Evolutionary conservation across 2,888 invertebrate genomes (phyloP).

Genomic region (Trileptium ribeirensis): DNA sequence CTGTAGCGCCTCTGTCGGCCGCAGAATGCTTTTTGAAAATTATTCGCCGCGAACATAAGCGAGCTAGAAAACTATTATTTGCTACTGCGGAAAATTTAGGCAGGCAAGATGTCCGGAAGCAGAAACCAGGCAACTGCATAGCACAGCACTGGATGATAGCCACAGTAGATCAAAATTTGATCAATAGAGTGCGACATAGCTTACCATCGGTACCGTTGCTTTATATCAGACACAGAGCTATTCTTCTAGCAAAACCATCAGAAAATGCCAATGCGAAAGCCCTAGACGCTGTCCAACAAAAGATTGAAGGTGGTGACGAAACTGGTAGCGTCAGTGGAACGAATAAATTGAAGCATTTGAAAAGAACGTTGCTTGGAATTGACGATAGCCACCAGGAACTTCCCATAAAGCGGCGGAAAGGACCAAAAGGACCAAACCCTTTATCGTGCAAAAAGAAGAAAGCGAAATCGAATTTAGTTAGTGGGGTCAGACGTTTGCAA

Average conservation of each 20-base stretch:
- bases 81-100: background rate
- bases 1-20: background rate
- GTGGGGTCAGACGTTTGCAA: too few species aligned
- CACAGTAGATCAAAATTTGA: background rate
- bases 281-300: background rate
- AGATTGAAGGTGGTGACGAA: conserved; percentile 6
- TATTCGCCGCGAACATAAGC: too few species aligned
- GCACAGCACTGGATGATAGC: background rate
- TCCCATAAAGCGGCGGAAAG: conserved; percentile 26
- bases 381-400: conserved; percentile 18
- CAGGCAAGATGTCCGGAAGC: too few species aligned
- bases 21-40: background rate
- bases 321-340: background rate
- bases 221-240: background rate
- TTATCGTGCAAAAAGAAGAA: conserved; percentile 43
- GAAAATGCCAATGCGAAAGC: background rate
- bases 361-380: background rate
- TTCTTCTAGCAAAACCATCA: background rate
- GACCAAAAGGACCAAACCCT: conserved; percentile 42
- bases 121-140: background rate
- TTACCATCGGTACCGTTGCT: background rate
- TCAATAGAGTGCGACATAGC: background rate
- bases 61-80: background rate
- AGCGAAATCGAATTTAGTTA: too few species aligned
- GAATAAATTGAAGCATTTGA: background rate